These are phyloP conservation scores for Caenorhabditis sp. DNA, from an alignment of 2,888 invertebrate species.

Conservation along the genomic window DNA sequence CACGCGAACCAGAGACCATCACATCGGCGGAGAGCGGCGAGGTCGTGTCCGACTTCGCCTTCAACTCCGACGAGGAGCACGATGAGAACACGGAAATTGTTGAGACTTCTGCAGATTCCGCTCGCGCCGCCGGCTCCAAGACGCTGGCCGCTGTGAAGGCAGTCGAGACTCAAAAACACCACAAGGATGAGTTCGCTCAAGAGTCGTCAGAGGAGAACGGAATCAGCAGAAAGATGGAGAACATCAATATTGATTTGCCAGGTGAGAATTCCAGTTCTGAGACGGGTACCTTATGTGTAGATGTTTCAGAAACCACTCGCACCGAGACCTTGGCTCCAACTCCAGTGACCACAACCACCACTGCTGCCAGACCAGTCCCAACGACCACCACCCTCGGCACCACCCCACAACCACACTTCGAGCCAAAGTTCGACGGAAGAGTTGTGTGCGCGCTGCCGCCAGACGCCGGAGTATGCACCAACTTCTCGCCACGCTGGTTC, in stretches of 20 bases:
- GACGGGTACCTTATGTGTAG: neutral
- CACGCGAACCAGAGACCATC: conserved; percentile 33
- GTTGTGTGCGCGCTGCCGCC: conserved; percentile 77
- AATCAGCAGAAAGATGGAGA: conserved; percentile 41
- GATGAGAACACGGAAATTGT: conserved; percentile 62
- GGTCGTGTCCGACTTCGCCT: conserved; percentile 57
- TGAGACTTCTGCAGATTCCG: conserved; percentile 59
- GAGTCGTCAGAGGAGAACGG: conserved; percentile 27
- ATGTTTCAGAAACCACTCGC: conserved; percentile 22
- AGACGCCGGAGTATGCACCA: conserved; percentile 80
- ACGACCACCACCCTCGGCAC: conserved; percentile 24
- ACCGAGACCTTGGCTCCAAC: conserved; percentile 42
- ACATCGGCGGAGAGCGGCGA: conserved; percentile 37
- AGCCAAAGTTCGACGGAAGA: conserved; percentile 67
- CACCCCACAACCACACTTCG: conserved; percentile 53
- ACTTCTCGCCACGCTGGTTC: conserved; percentile 80
- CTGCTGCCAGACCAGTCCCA: conserved; percentile 10
- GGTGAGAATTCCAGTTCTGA: neutral
- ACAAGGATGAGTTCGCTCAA: conserved; percentile 31
- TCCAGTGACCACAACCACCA: conserved; percentile 38
- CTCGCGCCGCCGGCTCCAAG: conserved; percentile 52
- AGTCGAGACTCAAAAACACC: conserved; percentile 47
- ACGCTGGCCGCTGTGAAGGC: conserved; percentile 58
- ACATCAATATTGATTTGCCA: conserved; percentile 53
- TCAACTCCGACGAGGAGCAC: conserved; percentile 59